Conservation (phyloP, 1,140 invertebrate genomes). For the Chionoecetes opilio region DNA sequence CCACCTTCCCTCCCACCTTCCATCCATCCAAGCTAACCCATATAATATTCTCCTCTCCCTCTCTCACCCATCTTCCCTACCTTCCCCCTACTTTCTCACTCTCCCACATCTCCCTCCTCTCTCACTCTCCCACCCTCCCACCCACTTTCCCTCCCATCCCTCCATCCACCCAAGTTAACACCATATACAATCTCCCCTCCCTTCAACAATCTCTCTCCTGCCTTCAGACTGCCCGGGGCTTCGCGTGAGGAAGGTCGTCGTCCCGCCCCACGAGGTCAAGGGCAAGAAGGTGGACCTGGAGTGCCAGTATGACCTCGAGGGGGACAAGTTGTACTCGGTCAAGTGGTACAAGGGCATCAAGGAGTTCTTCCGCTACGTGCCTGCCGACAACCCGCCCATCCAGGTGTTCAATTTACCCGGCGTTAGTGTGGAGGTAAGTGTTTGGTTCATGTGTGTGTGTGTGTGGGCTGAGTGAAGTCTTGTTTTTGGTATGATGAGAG, state of each 20-base stretch:
- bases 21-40: not conserved
- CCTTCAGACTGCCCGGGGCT: slow-evolving; percentile 61
- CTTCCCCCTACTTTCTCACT: not conserved
- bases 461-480: not conserved
- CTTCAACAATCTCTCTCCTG: not conserved
- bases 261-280: slow-evolving; percentile 74
- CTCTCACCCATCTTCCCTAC: too few relatives aligned
- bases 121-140: too few relatives aligned
- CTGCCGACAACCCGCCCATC: slow-evolving; percentile 87
- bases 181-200: not conserved
- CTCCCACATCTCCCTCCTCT: not conserved
- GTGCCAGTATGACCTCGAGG: slow-evolving; percentile 90
- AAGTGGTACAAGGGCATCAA: slow-evolving; percentile 92
- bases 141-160: not conserved
- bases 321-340: slow-evolving; percentile 89
- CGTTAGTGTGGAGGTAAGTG: slow-evolving; percentile 90
- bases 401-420: slow-evolving; percentile 89
- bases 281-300: slow-evolving; percentile 84
- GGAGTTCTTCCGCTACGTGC: slow-evolving; percentile 90
- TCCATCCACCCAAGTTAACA: not conserved
- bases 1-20: too few relatives aligned
- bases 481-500: too few relatives aligned
- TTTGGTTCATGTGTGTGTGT: not conserved
- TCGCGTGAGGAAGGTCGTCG: slow-evolving; percentile 72
- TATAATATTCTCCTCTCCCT: not conserved